Percentiles rank a stretch among this genome's conserved stretches.
Conservation (phyloP, 2,888 invertebrate species). For the Parasteatoda lunata region DNA sequence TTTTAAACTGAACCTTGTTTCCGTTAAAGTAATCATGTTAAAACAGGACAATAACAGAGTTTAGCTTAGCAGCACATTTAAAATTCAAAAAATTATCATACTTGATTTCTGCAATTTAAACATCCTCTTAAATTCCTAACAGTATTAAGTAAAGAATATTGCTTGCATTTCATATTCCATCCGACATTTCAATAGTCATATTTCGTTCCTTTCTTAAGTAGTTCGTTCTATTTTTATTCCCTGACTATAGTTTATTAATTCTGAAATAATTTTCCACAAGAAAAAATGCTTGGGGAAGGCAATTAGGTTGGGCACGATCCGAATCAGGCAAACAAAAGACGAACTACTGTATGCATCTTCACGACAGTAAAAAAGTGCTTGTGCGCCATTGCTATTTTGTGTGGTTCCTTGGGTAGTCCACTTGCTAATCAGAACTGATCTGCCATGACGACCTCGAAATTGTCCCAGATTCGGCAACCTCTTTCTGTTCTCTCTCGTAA, state of each 20-base stretch:
- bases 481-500: constrained; percentile 13
- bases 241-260: background rate
- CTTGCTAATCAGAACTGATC: constrained; percentile 37
- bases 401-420: constrained; percentile 14
- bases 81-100: too few relatives aligned
- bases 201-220: too few relatives aligned
- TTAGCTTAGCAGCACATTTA: too few relatives aligned
- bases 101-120: too few relatives aligned
- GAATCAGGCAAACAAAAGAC: constrained; percentile 16
- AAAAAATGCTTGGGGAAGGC: background rate
- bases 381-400: background rate
- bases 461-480: constrained; percentile 59
- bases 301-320: constrained; percentile 6
- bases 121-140: too few relatives aligned
- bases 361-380: background rate
- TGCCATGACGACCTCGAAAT: constrained; percentile 53
- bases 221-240: background rate
- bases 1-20: too few relatives aligned
- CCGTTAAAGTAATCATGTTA: too few relatives aligned
- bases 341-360: background rate
- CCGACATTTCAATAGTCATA: too few relatives aligned
- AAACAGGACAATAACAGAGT: too few relatives aligned
- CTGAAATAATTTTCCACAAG: background rate
- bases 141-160: too few relatives aligned
- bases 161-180: too few relatives aligned